These are phyloP conservation scores for Schizopygopsis pylzovi DNA, from an alignment of 2,797 vertebrate species.

Conservation along the genomic window DNA sequence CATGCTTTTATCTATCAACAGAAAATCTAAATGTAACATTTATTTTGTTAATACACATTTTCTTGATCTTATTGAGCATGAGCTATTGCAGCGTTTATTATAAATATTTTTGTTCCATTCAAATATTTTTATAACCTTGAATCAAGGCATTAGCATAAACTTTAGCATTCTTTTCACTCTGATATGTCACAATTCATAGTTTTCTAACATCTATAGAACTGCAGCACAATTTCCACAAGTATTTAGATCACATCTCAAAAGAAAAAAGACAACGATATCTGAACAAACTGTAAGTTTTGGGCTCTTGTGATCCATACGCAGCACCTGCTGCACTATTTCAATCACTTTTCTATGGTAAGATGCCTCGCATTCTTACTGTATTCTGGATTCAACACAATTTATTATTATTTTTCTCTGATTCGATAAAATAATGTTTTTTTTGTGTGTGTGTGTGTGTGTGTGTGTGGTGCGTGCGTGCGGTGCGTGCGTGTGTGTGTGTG, in stretches of 20 bases:
- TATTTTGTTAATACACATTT: not conserved
- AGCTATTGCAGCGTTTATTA: not conserved
- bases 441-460: too few relatives aligned
- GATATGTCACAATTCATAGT: not conserved
- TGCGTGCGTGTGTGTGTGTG: too few relatives aligned
- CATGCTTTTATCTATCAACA: not conserved
- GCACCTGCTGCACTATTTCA: too few relatives aligned
- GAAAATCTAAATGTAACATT: not conserved
- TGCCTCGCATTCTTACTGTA: not conserved
- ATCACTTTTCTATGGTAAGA: too few relatives aligned
- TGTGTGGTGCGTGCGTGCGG: too few relatives aligned
- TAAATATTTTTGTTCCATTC: not conserved
- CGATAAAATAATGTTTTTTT: not conserved
- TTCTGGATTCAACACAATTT: not conserved
- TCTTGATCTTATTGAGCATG: not conserved
- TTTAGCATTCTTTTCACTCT: not conserved
- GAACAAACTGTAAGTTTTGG: too few relatives aligned
- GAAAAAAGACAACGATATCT: too few relatives aligned
- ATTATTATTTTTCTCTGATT: not conserved
- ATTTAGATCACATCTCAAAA: too few relatives aligned
- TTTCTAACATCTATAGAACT: not conserved
- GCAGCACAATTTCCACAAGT: not conserved
- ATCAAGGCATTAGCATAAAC: not conserved
- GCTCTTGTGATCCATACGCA: too few relatives aligned
- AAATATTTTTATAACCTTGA: not conserved